Evolutionary conservation across 2,888 invertebrate genomes (phyloP), one percentile per base, ranked within the genome.

Genomic region (Yponomeuta evonymella): DNA sequence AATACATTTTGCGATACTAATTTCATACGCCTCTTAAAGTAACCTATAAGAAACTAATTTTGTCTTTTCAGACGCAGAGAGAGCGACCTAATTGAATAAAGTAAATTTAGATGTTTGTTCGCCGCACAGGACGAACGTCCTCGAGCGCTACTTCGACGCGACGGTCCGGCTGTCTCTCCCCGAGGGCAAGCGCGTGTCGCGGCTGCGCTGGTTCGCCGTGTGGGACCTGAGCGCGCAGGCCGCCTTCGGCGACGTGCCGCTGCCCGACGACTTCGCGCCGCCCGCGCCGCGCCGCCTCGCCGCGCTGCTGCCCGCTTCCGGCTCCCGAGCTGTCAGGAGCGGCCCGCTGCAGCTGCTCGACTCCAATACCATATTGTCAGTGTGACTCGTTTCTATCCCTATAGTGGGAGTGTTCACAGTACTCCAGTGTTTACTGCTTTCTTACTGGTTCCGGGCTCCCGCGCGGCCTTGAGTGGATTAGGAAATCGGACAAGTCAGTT

Each of bases 201-300:
- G 97, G 76, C 94, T 98, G 75, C 96, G 96, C 87, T 98, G 98
- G 98, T 93, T 98, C 72, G 96, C 97, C 0, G 93, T 98, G 70
- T 98, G 97, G 87, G 98, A 98, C 90, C 93, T 98, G 67, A 94
- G 95, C 77, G 95, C 95, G 80, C 96, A 97, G 94, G 97, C 97
- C 84, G 95, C 97, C 63, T 98, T 97, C 83, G 98, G 97, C 0
- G 98, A 98, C 84, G 96, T 98, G 70, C 96, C 95, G 82, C 94
- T 98, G 76, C 97, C 97, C 0, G 97, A 98, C 80, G 97, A 97
- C 75, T 97, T 98, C 85, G 96, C 97, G 80, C 95, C 98, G 15
- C 98, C 98, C 0, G 93, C 94, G 9, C 93, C 95, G 1, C 95
- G 96, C 77, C 81, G 86, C 23, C 79, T 90, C 12, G 81, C 85